Percentiles rank a stretch among this genome's conserved stretches.
These are phyloP conservation scores for Parapristionchus giblindavisi DNA, from an alignment of 2,888 invertebrate genomes.

Conservation along the genomic window DNA sequence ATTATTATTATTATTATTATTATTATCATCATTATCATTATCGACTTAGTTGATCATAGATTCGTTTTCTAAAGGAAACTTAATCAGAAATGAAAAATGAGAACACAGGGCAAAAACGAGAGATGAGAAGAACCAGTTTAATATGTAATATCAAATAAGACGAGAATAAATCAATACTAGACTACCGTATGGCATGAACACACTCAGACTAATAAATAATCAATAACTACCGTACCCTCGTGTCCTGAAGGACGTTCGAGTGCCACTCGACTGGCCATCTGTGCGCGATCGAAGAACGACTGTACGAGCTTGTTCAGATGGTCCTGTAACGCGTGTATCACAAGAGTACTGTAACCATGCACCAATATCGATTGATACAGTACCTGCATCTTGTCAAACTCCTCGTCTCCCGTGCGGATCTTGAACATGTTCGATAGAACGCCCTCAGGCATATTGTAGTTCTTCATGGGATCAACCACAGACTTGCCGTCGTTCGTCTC, in stretches of 20 bases:
- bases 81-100: not conserved
- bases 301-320: constrained; percentile 18
- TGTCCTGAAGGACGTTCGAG: constrained; percentile 25
- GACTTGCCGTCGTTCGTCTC: too few species aligned
- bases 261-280: not conserved
- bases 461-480: too few species aligned
- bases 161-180: not conserved
- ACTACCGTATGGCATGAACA: not conserved
- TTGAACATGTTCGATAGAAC: constrained; percentile 34
- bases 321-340: constrained; percentile 10
- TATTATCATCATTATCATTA: too few species aligned
- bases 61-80: too few species aligned
- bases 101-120: not conserved
- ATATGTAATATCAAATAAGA: too few species aligned
- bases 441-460: not conserved
- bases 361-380: too few species aligned
- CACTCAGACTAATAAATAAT: not conserved
- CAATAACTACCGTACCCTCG: constrained; percentile 13
- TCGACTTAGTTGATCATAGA: too few species aligned
- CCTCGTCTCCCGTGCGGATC: constrained; percentile 32
- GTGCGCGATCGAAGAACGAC: constrained; percentile 34
- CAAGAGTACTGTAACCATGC: not conserved
- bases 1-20: too few species aligned
- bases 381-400: constrained; percentile 37
- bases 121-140: too few species aligned